Percentiles rank a stretch among this genome's conserved stretches.
phyloP scores from a whole-genome alignment of 2,797 vertebrate genomes.

The Mallotus villosus region DNA sequence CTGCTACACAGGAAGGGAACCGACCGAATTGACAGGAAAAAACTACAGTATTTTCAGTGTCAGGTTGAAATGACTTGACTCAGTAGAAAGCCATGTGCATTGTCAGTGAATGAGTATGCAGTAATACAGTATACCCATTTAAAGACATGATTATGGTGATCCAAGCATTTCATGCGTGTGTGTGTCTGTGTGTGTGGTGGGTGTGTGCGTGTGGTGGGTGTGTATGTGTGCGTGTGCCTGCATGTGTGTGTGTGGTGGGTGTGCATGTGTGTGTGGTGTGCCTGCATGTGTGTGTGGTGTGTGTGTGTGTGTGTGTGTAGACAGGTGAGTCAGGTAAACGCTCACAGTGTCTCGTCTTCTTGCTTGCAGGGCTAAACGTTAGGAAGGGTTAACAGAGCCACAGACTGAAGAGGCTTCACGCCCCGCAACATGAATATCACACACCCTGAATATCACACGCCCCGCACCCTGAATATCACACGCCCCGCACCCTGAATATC shows the following conservation, averaged over 20 bases:
- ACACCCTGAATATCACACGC: conserved; percentile 71
- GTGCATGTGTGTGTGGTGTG: too few species aligned
- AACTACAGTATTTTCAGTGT: too few species aligned
- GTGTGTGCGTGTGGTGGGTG: conserved; percentile 13
- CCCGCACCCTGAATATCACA: conserved; percentile 72
- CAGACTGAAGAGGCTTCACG: conserved; percentile 82
- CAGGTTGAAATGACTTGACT: not conserved
- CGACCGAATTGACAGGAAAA: too few species aligned
- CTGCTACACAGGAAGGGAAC: not conserved
- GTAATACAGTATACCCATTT: not conserved
- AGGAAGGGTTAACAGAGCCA: conserved; percentile 87
- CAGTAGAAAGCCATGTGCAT: not conserved
- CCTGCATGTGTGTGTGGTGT: not conserved
- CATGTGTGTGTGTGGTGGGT: not conserved
- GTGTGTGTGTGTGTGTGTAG: conserved; percentile 65
- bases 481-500: conserved; percentile 76
- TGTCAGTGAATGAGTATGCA: not conserved
- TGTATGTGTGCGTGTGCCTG: conserved; percentile 54
- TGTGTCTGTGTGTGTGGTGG: conserved; percentile 6
- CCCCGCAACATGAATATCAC: conserved; percentile 74
- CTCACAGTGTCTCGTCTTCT: conserved; percentile 86
- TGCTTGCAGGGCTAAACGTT: conserved; percentile 92
- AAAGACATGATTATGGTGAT: not conserved
- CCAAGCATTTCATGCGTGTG: not conserved
- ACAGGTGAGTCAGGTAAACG: conserved; percentile 73